These are phyloP conservation scores for Littorina saxatilis DNA, from an alignment of 1,140 invertebrate species.

Conservation along the genomic window DNA sequence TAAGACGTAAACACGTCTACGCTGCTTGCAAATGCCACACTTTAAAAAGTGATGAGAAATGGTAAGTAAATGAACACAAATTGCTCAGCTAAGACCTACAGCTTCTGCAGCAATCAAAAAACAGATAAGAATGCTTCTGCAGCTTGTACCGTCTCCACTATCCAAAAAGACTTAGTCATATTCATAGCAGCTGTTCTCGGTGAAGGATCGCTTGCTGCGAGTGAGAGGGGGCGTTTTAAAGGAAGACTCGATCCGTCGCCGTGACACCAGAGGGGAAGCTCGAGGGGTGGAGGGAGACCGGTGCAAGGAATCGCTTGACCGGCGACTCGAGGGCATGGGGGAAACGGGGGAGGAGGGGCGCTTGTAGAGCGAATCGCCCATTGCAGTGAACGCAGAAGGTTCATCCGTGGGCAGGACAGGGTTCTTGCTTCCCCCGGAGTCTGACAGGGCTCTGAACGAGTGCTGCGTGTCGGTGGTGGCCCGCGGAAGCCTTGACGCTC, in stretches of 20 bases:
- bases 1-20: too few species aligned
- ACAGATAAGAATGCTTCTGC: not conserved
- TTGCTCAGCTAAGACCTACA: too few species aligned
- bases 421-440: slow-evolving; percentile 17
- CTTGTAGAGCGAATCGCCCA: slow-evolving; percentile 51
- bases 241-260: slow-evolving; percentile 41
- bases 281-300: slow-evolving; percentile 47
- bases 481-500: slow-evolving; percentile 22
- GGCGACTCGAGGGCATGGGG: slow-evolving; percentile 40
- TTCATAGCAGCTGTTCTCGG: slow-evolving; percentile 48
- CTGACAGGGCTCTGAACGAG: slow-evolving; percentile 37
- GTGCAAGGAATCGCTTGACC: slow-evolving; percentile 49
- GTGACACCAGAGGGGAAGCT: slow-evolving; percentile 47
- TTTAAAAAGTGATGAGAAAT: too few species aligned
- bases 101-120: too few species aligned
- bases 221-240: slow-evolving; percentile 47
- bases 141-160: too few species aligned
- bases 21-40: too few species aligned
- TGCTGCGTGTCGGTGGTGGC: slow-evolving; percentile 36
- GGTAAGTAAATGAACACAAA: too few species aligned
- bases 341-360: slow-evolving; percentile 52
- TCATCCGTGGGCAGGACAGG: slow-evolving; percentile 23
- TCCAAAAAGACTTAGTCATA: slow-evolving; percentile 38
- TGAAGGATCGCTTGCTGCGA: slow-evolving; percentile 40
- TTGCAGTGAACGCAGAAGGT: slow-evolving; percentile 39